Conservation (phyloP, 2,113 vertebrate species). For the Muntiacus muntjak region DNA sequence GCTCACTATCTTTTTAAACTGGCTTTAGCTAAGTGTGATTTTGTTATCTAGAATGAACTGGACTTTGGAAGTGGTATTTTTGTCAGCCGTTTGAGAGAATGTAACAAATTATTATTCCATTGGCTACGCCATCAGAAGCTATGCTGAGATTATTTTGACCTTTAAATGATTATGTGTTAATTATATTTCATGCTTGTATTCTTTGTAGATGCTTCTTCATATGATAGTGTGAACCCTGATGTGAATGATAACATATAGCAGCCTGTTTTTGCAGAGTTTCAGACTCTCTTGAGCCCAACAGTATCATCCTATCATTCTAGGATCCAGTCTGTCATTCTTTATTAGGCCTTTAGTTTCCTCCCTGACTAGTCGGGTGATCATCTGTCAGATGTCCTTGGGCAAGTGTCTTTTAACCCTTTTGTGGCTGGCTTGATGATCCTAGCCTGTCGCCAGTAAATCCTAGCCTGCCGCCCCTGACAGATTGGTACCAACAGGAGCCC, state of each 20-base stretch:
- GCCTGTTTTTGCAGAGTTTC: background rate
- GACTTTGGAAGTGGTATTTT: background rate
- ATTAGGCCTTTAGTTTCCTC: background rate
- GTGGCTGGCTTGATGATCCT: background rate
- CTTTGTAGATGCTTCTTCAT: background rate
- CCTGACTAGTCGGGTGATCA: background rate
- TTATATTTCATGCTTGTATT: background rate
- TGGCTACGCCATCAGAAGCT: background rate
- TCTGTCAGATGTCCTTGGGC: background rate
- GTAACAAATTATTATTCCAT: background rate
- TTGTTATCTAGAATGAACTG: background rate
- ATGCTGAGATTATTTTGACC: background rate
- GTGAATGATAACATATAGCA: background rate
- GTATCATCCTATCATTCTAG: background rate
- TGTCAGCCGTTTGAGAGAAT: background rate
- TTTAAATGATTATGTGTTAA: background rate
- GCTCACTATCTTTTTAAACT: background rate
- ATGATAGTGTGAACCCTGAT: background rate
- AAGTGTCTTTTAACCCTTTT: background rate
- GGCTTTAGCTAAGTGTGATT: background rate
- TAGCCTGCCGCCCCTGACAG: background rate
- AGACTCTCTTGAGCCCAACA: background rate
- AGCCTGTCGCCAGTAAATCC: background rate
- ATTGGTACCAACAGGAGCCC: background rate
- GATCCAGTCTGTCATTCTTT: background rate